Evolutionary conservation across 2,113 vertebrate species (phyloP), one percentile per base, ranked within the genome.

Genomic region (Pleuronectes platessa): DNA sequence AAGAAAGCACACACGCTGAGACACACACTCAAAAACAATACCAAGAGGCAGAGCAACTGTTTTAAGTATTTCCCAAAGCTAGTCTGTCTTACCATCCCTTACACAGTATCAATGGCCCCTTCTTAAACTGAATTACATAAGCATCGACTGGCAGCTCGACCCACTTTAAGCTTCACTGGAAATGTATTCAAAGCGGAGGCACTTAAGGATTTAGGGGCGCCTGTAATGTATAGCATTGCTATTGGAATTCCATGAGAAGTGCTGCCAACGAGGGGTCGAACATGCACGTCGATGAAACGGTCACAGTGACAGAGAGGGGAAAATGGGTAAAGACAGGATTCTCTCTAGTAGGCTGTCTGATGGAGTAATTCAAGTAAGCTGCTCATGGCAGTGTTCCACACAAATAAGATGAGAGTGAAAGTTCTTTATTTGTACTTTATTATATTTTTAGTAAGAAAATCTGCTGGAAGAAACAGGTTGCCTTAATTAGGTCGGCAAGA

Each of bases 111-210:
- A 74, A 42, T 70, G 55, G 24, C 2, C 20, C 24, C 26, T 78
- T 37, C 20, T 47, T 73, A 58, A 87, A 54, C 23, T 23, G 37
- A 78, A 76, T 72, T 45, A 70, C 61, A 74, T 63, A 79, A 79
- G 37, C 59, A 72, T 73, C 27, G 12, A 63, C 74, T 63, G 78
- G 18, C 13, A 58, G 54, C 81, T 81, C 18, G 20, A 81, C 47
- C 59, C 66, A 61, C 20, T 85, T 65, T 72, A 76, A 76, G 63
- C 42, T 21, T 53, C 13, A 15, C 14, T 64, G 31, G 72, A 70
- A 75, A 68, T 73, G 5, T 45, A 68, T 65, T 80, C 68, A 68
- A 24, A 83, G 56, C 10, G 12, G 56, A 69, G 56, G n/a, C 61
- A 63, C 63, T 56, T 10, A 9, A 81, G 65, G 65, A 68, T 73